phyloP scores from a whole-genome alignment of 2,797 vertebrate genomes.

The Loris lydekkerianus region DNA sequence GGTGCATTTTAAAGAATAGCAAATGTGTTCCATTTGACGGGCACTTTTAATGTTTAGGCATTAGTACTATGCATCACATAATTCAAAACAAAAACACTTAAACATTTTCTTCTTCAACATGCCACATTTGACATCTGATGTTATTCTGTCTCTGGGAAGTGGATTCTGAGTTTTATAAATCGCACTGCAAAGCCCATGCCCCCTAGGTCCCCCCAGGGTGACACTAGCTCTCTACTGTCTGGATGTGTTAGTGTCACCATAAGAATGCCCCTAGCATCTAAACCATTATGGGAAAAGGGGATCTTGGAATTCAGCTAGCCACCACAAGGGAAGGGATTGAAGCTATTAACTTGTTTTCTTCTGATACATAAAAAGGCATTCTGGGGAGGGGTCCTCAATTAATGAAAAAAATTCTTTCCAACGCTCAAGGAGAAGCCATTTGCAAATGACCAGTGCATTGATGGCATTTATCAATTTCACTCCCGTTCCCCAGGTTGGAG shows the following conservation, averaged over 20 bases:
- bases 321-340: conserved; percentile 29
- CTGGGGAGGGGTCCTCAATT: background rate
- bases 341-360: conserved; percentile 62
- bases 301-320: background rate
- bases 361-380: conserved; percentile 40
- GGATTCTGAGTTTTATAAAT: conserved; percentile 1
- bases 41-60: background rate
- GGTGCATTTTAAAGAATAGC: background rate
- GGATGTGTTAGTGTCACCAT: background rate
- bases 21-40: background rate
- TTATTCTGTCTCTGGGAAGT: conserved; percentile 11
- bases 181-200: background rate
- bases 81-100: conserved; percentile 51
- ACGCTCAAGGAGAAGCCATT: background rate
- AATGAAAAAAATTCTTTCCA: conserved; percentile 62
- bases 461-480: conserved; percentile 7
- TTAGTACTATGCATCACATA: background rate
- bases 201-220: background rate
- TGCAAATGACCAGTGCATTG: background rate
- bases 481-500: conserved; percentile 20
- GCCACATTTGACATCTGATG: background rate
- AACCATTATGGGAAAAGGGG: background rate
- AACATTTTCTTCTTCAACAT: conserved; percentile 2
- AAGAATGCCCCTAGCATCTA: background rate
- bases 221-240: background rate